Base-by-base conservation (phyloP, 2,113 vertebrate species). In the Cyphomyrus discorhynchus region DNA sequence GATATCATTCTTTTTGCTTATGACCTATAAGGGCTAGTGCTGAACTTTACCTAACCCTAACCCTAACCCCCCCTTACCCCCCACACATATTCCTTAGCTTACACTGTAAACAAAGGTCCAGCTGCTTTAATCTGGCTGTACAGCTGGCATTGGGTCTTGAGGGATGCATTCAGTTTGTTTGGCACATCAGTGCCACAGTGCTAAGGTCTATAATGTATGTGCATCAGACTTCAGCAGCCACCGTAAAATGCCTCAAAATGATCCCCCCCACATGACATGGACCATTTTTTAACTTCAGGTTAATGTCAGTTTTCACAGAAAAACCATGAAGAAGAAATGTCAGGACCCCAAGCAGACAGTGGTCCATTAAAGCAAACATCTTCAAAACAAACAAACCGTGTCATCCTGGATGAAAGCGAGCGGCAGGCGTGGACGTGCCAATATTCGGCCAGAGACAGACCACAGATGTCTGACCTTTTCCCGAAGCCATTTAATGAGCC, bases 381-480 rank as follows among this genome's bases (percentile, higher is more conserved):
- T 2, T 91, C 70, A 80, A 24, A 83, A 56, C 80, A 91, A 89
- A 89, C 49, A 62, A 83, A 46, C 88, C 19, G 42, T 31, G 27
- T 13, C 50, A 8, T 42, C 49, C 39, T 31, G 53, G 52, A 87
- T 87, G 86, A 87, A 62, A 87, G 86, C 27, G 6, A 56, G 86
- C 10, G 74, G 50, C 24, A 58, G 19, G 85, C 49, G 88, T 66
- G 88, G 84, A 90, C 82, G 58, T 91, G 90, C 91, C 93, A 91
- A 90, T 62, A 35, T 84, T 90, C 35, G 70, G 88, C 88, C 88
- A 89, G 86, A 93, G 93, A 93, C 90, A 90, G 92, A 94, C 93
- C 92, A 91, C 93, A 94, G 94, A 94, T 94, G 94, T 94, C 91
- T 93, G 94, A 94, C 92, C 80, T 88, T 89, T 53, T 45, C 2